These are phyloP conservation scores for Sapajus apella DNA, from an alignment of 2,113 vertebrate species.

Conservation along the genomic window DNA sequence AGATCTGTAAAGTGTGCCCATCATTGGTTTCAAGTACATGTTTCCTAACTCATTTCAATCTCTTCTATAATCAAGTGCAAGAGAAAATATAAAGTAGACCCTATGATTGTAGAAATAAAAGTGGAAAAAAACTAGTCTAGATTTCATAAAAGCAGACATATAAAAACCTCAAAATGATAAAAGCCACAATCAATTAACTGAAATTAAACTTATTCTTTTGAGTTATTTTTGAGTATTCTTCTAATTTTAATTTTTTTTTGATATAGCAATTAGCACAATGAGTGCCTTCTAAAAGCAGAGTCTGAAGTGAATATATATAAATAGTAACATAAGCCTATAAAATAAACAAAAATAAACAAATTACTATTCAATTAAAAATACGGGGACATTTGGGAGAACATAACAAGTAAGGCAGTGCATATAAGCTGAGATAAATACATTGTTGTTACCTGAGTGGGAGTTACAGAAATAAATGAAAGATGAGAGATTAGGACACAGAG, in stretches of 20 bases:
- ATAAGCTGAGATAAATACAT: not conserved
- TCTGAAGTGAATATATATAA: not conserved
- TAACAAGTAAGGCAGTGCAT: not conserved
- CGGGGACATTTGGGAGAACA: not conserved
- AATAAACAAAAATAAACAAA: not conserved
- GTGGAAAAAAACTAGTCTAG: not conserved
- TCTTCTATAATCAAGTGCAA: not conserved
- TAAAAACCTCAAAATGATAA: not conserved
- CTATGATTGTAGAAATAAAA: not conserved
- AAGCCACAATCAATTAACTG: not conserved
- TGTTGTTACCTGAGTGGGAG: not conserved
- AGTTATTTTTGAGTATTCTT: not conserved
- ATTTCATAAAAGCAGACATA: not conserved
- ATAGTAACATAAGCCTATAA: not conserved
- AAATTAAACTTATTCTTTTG: not conserved
- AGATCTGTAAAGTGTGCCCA: not conserved
- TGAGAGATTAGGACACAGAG: not conserved
- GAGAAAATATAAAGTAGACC: not conserved
- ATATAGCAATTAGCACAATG: not conserved
- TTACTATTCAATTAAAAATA: not conserved
- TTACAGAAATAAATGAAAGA: not conserved
- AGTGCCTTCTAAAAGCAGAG: not conserved
- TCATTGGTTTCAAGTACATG: not conserved
- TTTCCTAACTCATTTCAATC: not conserved
- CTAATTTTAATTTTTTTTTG: not conserved